phyloP scores from a whole-genome alignment of 2,797 vertebrate species.

The Malurus splendens region DNA sequence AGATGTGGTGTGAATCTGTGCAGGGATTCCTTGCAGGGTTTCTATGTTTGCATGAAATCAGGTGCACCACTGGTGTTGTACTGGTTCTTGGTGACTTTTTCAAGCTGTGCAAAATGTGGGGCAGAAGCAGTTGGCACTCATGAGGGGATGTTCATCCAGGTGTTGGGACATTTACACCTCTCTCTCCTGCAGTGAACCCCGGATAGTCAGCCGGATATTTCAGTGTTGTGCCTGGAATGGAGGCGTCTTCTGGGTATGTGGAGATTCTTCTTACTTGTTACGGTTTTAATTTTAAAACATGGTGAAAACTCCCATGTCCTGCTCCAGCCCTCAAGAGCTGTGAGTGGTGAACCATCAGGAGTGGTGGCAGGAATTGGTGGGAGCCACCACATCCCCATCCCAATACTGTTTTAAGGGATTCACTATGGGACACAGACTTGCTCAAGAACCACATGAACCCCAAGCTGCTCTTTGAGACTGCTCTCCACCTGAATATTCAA shows the following conservation, averaged over 20 bases:
- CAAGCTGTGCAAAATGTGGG: rapidly evolving
- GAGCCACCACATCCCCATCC: background rate
- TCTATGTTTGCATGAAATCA: background rate
- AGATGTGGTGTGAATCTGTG: no score
- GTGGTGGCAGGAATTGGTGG: background rate
- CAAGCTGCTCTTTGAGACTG: background rate
- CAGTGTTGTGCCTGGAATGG: conserved; percentile 99
- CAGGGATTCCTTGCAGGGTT: background rate
- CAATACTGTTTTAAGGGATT: background rate
- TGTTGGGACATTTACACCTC: rapidly evolving
- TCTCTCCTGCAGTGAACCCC: conserved; percentile 81
- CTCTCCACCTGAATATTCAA: background rate
- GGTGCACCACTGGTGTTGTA: rapidly evolving
- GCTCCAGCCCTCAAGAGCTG: rapidly evolving
- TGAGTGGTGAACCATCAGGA: background rate
- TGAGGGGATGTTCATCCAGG: background rate
- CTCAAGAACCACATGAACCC: background rate
- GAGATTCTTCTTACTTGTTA: background rate
- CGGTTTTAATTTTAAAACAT: background rate
- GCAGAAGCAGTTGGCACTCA: rapidly evolving
- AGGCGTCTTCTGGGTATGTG: conserved; percentile 93
- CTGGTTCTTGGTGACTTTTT: background rate
- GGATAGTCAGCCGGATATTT: conserved; percentile 91
- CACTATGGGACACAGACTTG: rapidly evolving
- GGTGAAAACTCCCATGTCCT: background rate